A percentile compares a stretch with the other conserved stretches of the same genome.
Conservation (phyloP, 2,797 vertebrate species). For the Vespertilio murinus region DNA sequence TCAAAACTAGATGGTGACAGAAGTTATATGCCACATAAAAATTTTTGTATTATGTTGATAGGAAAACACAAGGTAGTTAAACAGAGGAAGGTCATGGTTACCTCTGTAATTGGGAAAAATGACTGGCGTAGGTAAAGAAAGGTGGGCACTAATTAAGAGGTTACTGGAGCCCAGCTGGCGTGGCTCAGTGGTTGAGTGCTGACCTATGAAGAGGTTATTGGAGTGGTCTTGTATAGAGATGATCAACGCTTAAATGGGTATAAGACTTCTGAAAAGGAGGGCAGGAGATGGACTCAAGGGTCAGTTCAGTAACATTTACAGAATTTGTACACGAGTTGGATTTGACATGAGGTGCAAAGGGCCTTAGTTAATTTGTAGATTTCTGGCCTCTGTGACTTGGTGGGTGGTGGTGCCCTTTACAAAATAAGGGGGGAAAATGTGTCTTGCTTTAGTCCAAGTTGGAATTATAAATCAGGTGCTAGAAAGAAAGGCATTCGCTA, state of each 20-base stretch:
- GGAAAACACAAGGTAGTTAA: neutral
- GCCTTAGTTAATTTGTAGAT: neutral
- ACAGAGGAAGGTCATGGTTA: neutral
- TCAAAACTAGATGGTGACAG: neutral
- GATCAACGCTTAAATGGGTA: neutral
- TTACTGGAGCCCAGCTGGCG: too few species aligned
- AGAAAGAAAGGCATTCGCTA: neutral
- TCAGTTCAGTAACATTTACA: neutral
- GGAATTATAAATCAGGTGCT: neutral
- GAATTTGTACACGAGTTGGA: neutral
- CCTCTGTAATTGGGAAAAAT: neutral
- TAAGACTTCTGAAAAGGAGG: neutral
- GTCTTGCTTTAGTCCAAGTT: neutral
- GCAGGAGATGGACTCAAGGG: neutral
- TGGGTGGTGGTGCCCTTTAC: neutral
- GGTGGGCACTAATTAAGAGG: neutral
- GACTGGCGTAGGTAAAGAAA: neutral
- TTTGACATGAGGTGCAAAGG: neutral
- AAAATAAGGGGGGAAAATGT: neutral
- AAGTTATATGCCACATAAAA: neutral
- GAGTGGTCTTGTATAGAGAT: neutral
- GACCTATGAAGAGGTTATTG: neutral
- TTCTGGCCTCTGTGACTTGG: neutral
- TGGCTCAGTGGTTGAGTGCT: too few species aligned
- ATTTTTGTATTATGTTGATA: neutral